Base-by-base conservation (phyloP, 2,888 invertebrate species). In the Eudasyphora cyanicolor region DNA sequence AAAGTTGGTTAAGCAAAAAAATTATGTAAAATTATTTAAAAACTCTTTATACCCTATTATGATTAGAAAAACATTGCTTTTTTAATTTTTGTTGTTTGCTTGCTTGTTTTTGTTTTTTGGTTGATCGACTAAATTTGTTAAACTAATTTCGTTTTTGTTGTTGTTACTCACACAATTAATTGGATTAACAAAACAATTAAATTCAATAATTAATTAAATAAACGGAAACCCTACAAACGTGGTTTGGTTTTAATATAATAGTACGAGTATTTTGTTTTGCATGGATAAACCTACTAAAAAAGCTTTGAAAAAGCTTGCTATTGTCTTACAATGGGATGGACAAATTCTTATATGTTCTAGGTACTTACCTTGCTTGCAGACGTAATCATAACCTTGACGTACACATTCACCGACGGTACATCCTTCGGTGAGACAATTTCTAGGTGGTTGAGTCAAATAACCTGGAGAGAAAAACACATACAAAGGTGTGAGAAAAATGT, bases 401-500 rank as follows among this genome's bases (percentile, higher is more conserved):
- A 97, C 95, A 93, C 97, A 98, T 91, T 96, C 96, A 86, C 96
- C 96, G 88, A 95, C 94, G 86, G 96, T 96, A 93, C 98, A 98
- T 85, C 97, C 97, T 82, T 95, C 94, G 1, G 96, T 96, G 87
- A 97, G 94, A 92, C 98, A 97, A 90, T 97, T 97, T 64, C 95
- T 86, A 49, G 88, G 93, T 45, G 94, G 91, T 38, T 89, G 88
- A 0, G 88, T 90, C 49, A 90, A 64, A 81, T 89, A 91, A 85
- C 91, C 91, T 91, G 12, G n/a, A n/a, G n/a, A n/a, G n/a, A n/a
- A n/a, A n/a, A n/a, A n/a, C n/a, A n/a, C n/a, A n/a, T n/a, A n/a
- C n/a, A n/a, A n/a, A n/a, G n/a, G n/a, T n/a, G n/a, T n/a, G n/a
- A n/a, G n/a, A n/a, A n/a, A n/a, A n/a, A n/a, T n/a, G n/a, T n/a